Conservation (phyloP, 2,113 vertebrate genomes). For the Hippolais icterina region DNA sequence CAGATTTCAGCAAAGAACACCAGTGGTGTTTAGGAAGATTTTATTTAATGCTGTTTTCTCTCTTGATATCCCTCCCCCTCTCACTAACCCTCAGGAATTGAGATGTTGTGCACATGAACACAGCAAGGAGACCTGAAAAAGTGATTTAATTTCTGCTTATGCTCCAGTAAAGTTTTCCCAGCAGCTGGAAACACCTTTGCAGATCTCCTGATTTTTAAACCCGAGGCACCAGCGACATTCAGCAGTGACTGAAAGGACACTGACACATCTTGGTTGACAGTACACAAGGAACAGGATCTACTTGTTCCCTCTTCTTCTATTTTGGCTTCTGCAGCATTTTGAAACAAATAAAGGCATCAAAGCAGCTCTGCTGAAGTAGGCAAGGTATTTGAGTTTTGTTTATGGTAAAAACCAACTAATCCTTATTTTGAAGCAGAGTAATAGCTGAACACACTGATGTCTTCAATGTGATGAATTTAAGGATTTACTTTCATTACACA, state of each 20-base stretch:
- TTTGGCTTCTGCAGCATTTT: conserved; percentile 18
- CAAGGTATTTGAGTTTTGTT: background rate
- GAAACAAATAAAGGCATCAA: background rate
- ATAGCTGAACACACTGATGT: background rate
- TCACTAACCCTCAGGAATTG: background rate
- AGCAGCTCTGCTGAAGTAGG: background rate
- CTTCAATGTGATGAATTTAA: background rate
- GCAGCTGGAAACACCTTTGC: background rate
- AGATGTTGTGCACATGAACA: background rate
- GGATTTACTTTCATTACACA: background rate
- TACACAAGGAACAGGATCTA: background rate
- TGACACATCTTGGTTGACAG: background rate
- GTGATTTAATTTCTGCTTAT: background rate
- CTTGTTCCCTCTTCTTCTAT: background rate
- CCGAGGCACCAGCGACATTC: background rate
- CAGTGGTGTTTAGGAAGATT: background rate
- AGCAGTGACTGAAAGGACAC: background rate
- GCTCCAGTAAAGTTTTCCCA: background rate
- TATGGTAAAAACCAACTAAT: background rate
- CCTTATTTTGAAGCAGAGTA: background rate
- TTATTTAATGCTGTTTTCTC: background rate
- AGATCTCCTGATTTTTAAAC: background rate
- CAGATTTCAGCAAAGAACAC: background rate
- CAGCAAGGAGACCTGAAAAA: background rate
- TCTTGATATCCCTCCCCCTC: background rate